A percentile compares a stretch with the other conserved stretches of the same genome.
These are phyloP conservation scores for Lamprologus callipterus DNA, from an alignment of 2,113 vertebrate genomes.

Conservation along the genomic window DNA sequence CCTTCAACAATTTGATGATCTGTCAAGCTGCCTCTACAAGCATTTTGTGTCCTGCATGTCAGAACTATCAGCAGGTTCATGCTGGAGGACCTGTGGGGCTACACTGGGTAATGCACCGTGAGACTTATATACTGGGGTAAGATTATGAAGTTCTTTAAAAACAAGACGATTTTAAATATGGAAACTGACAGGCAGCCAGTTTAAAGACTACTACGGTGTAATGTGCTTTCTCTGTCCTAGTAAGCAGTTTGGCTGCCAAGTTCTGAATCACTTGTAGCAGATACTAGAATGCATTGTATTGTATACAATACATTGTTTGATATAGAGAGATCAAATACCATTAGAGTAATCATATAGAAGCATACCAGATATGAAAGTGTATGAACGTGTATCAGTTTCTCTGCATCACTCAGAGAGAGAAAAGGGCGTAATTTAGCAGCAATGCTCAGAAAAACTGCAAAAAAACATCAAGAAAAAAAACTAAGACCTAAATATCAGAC, in stretches of 20 bases:
- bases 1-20: neutral
- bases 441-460: neutral
- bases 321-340: neutral
- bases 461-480: neutral
- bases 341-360: neutral
- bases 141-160: neutral
- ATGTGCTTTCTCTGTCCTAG: neutral
- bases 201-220: neutral
- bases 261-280: neutral
- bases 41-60: neutral
- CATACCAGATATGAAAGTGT: rapidly evolving
- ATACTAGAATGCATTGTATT: neutral
- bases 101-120: neutral
- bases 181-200: neutral
- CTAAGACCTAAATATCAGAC: neutral
- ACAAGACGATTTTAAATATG: neutral
- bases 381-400: neutral
- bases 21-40: neutral
- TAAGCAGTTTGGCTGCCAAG: neutral
- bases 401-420: neutral
- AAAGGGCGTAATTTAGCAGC: neutral
- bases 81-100: neutral
- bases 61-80: neutral
- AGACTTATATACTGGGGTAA: neutral
- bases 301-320: neutral